Percentiles rank a stretch among this genome's conserved stretches.
Evolutionary conservation across 1,140 invertebrate species (phyloP).

Genomic region (Halesus radiatus): DNA sequence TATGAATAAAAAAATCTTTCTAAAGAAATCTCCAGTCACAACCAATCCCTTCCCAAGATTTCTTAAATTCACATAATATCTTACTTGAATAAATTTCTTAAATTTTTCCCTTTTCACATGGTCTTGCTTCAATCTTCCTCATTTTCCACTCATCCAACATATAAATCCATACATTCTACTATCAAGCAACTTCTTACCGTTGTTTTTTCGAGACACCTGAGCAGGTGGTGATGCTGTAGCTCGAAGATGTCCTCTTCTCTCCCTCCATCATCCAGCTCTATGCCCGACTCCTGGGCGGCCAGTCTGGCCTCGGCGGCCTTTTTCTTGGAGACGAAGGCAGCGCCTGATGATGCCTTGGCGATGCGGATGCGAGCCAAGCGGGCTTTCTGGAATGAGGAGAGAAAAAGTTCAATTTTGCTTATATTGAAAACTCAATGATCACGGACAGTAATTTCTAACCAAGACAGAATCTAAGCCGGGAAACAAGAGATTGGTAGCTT

Average conservation of each 20-base stretch:
- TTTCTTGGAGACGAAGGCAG: constrained; percentile 98
- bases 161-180: no score
- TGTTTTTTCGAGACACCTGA: constrained; percentile 97
- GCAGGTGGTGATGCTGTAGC: constrained; percentile 98
- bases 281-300: constrained; percentile 91
- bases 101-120: no score
- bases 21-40: no score
- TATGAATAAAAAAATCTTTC: no score
- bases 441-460: background rate
- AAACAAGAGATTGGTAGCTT: no score
- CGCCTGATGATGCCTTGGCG: constrained; percentile 98
- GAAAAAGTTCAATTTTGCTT: background rate
- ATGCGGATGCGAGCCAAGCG: constrained; percentile 96
- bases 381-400: constrained; percentile 93
- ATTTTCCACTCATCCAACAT: no score
- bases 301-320: constrained; percentile 97
- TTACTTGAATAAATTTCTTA: no score
- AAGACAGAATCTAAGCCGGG: no score
- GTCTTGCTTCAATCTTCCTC: no score
- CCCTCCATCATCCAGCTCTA: constrained; percentile 89
- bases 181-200: constrained; percentile 78
- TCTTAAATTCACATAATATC: no score
- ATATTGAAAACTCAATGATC: background rate
- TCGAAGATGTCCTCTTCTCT: constrained; percentile 98
- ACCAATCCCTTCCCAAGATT: no score